Conservation (phyloP, 2,797 vertebrate genomes). For the Coluber constrictor region DNA sequence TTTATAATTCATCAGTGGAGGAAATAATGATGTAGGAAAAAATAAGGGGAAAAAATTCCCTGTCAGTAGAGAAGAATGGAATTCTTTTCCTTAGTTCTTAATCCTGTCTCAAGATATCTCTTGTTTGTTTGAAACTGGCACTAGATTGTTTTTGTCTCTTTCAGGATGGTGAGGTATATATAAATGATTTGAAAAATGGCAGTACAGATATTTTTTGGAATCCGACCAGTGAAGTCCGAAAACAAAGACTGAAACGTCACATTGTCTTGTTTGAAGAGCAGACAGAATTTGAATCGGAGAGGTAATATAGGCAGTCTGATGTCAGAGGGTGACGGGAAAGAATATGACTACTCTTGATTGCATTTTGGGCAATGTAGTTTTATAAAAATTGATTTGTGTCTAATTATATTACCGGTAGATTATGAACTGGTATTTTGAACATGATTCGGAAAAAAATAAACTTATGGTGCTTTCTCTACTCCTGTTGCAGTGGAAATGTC, state of each 20-base stretch:
- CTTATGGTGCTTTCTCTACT: neutral
- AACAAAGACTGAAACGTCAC: slow-evolving; percentile 83
- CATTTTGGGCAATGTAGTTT: neutral
- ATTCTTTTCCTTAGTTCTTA: neutral
- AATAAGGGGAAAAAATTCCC: neutral
- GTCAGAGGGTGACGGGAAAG: neutral
- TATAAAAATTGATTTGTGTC: neutral
- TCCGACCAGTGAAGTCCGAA: slow-evolving; percentile 80
- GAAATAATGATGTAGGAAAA: neutral
- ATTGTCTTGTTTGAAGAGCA: slow-evolving; percentile 88
- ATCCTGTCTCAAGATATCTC: neutral
- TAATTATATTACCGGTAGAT: neutral
- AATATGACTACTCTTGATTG: neutral
- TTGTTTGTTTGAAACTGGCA: slow-evolving; percentile 4
- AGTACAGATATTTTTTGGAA: slow-evolving; percentile 83
- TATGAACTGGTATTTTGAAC: neutral
- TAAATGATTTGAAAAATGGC: slow-evolving; percentile 79
- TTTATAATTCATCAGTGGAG: neutral
- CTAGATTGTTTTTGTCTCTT: slow-evolving; percentile 18
- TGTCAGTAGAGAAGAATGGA: neutral
- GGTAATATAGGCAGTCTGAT: slow-evolving; percentile 68
- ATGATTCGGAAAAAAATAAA: neutral
- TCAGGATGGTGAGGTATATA: slow-evolving; percentile 90
- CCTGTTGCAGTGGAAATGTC: neutral
- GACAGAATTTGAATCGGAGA: slow-evolving; percentile 87